phyloP scores from a whole-genome alignment of 2,113 vertebrate genomes.

The Ondatra zibethicus region DNA sequence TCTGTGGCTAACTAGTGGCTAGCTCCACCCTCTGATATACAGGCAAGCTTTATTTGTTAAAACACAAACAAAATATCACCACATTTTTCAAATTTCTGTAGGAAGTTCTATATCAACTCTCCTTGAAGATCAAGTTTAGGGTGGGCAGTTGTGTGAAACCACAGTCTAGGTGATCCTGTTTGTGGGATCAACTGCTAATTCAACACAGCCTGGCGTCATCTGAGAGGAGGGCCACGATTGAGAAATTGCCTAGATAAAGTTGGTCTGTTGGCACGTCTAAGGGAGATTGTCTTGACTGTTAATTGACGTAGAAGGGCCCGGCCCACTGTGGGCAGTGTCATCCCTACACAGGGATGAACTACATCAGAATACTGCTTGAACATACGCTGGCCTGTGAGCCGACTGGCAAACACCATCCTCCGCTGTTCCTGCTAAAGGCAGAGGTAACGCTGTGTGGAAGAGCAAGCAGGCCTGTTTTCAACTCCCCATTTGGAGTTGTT shows the following conservation, averaged over 20 bases:
- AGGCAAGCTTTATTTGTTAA: too few species aligned
- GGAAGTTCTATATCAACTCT: not conserved
- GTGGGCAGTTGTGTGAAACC: not conserved
- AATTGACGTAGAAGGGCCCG: not conserved
- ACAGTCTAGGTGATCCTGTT: not conserved
- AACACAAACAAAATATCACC: too few species aligned
- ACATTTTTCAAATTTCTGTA: not conserved
- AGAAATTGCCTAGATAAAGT: not conserved
- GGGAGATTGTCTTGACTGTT: not conserved
- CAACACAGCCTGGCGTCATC: not conserved
- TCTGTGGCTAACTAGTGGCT: too few species aligned
- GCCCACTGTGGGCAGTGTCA: too few species aligned
- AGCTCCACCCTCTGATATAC: too few species aligned
- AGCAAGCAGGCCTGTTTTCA: not conserved
- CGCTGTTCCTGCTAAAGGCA: not conserved
- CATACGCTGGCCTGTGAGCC: not conserved
- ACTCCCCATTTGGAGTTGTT: not conserved
- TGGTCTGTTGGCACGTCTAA: not conserved
- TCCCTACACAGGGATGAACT: not conserved
- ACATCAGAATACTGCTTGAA: not conserved
- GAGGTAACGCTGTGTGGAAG: not conserved
- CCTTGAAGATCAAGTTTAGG: not conserved
- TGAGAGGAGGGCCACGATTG: not conserved
- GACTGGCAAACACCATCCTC: not conserved
- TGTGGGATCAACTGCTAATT: not conserved